A percentile compares a stretch with the other conserved stretches of the same genome.
phyloP scores from a whole-genome alignment of 2,888 invertebrate species.

The Melinopterus prodromus region DNA sequence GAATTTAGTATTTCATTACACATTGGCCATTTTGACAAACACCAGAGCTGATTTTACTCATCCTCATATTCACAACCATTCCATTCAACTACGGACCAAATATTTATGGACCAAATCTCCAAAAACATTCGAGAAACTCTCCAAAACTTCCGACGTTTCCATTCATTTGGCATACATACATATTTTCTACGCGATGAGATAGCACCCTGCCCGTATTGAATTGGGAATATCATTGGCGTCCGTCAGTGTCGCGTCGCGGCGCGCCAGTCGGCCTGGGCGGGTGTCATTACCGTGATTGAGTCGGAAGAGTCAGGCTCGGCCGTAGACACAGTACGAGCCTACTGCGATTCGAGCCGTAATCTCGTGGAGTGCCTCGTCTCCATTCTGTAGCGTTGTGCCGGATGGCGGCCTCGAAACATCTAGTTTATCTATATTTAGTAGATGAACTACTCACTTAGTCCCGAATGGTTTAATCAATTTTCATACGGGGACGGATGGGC shows the following conservation, averaged over 20 bases:
- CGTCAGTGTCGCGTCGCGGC: constrained; percentile 6
- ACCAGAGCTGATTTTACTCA: too few species aligned
- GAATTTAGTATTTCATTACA: too few species aligned
- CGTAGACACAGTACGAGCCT: constrained; percentile 12
- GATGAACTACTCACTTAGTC: constrained; percentile 25
- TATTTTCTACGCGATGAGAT: constrained; percentile 13
- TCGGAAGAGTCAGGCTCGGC: constrained; percentile 35
- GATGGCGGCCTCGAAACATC: constrained; percentile 17
- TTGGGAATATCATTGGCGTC: constrained; percentile 23
- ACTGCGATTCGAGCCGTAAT: constrained; percentile 16
- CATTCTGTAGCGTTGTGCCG: constrained; percentile 16
- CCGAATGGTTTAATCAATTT: constrained; percentile 22
- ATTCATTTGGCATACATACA: not conserved
- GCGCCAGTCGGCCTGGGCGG: constrained; percentile 6
- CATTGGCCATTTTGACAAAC: too few species aligned
- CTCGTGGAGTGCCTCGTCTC: constrained; percentile 21
- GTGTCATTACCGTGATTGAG: constrained; percentile 41
- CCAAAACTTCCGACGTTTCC: too few species aligned
- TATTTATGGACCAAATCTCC: too few species aligned
- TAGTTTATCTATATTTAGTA: constrained; percentile 26
- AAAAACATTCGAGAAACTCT: too few species aligned
- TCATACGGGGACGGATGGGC: constrained; percentile 13
- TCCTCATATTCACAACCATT: too few species aligned
- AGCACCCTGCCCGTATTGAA: constrained; percentile 13
- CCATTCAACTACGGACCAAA: too few species aligned